Percentiles rank a stretch among this genome's conserved stretches.
These are phyloP conservation scores for Germaria angustata DNA, from an alignment of 2,888 invertebrate genomes.

Conservation along the genomic window DNA sequence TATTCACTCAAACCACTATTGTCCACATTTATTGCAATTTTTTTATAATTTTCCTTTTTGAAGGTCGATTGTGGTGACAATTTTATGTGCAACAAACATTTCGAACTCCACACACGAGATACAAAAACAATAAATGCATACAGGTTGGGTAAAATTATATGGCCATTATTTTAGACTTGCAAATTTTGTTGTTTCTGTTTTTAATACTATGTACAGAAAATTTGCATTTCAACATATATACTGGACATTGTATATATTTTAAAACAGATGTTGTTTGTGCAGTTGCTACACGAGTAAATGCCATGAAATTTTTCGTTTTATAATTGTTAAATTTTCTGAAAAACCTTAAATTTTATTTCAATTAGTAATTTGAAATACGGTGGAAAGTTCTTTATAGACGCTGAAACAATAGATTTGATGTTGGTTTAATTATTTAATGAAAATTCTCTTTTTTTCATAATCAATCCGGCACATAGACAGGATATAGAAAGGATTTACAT, in stretches of 20 bases:
- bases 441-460: not conserved
- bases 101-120: slow-evolving; percentile 10
- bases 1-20: slow-evolving; percentile 63
- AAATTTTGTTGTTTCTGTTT: slow-evolving; percentile 15
- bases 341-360: slow-evolving; percentile 51
- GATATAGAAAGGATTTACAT: too few species aligned
- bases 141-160: slow-evolving; percentile 26
- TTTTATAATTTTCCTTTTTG: slow-evolving; percentile 17
- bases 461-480: too few species aligned
- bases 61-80: not conserved
- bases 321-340: slow-evolving; percentile 51
- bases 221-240: not conserved
- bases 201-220: not conserved
- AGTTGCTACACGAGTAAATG: not conserved
- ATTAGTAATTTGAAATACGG: slow-evolving; percentile 29
- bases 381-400: slow-evolving; percentile 8
- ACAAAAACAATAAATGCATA: slow-evolving; percentile 15
- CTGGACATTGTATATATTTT: slow-evolving; percentile 14
- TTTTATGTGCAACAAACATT: not conserved
- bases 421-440: not conserved
- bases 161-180: slow-evolving; percentile 27
- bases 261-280: slow-evolving; percentile 61
- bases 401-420: not conserved
- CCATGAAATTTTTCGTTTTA: slow-evolving; percentile 25
- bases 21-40: slow-evolving; percentile 58